These are phyloP conservation scores for Notospermus geniculatus DNA, from an alignment of 1,140 invertebrate species.

Conservation along the genomic window DNA sequence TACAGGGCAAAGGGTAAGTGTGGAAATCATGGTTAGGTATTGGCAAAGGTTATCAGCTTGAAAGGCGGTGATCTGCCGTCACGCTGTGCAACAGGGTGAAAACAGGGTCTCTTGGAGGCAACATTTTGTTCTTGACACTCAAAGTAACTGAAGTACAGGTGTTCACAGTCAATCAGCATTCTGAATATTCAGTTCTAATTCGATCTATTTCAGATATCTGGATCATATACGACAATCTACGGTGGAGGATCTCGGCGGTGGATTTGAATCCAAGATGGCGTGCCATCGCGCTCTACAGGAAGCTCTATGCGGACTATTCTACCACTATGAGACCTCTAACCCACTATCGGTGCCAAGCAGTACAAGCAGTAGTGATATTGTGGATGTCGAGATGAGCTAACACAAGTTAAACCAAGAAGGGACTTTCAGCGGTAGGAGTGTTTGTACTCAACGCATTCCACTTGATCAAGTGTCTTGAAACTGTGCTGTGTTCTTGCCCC, in stretches of 20 bases:
- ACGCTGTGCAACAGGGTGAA: not conserved
- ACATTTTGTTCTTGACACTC: not conserved
- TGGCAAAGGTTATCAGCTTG: too few species aligned
- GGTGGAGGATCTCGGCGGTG: constrained; percentile 78
- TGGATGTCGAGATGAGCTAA: not conserved
- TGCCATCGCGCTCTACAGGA: constrained; percentile 88
- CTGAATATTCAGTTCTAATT: not conserved
- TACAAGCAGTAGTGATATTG: constrained; percentile 10
- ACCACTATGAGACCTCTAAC: constrained; percentile 3
- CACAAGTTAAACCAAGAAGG: too few species aligned
- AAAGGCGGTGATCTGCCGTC: too few species aligned
- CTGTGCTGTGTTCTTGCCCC: too few species aligned
- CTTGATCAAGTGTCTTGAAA: too few species aligned
- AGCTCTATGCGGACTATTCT: constrained; percentile 77
- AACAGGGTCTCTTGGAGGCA: not conserved
- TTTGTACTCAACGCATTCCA: too few species aligned
- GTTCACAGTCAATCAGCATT: not conserved
- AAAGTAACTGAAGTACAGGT: not conserved
- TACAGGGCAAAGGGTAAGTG: constrained; percentile 62
- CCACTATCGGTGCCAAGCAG: constrained; percentile 10
- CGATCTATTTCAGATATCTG: constrained; percentile 62
- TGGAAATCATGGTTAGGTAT: not conserved
- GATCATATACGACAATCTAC: constrained; percentile 72
- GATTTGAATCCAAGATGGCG: constrained; percentile 77
- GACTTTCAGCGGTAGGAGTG: too few species aligned